These are phyloP conservation scores for Mallotus villosus DNA, from an alignment of 2,797 vertebrate species.

Conservation along the genomic window DNA sequence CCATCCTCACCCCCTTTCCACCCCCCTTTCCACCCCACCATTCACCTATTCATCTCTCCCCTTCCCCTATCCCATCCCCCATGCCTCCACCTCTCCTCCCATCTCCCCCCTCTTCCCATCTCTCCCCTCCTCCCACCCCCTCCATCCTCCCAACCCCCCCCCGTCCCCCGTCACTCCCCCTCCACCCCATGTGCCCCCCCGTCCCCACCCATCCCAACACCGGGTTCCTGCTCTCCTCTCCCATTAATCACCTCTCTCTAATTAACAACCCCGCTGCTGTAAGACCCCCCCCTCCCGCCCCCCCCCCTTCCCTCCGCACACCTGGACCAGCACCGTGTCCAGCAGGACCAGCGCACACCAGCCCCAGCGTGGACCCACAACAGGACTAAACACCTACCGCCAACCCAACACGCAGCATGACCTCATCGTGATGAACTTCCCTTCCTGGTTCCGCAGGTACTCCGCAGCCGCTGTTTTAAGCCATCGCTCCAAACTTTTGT, in stretches of 20 bases:
- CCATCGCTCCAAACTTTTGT: no score
- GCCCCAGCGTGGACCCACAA: slow-evolving; percentile 35
- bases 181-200: slow-evolving; percentile 46
- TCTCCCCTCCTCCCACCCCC: slow-evolving; percentile 20
- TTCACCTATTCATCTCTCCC: no score
- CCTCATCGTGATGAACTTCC: not conserved
- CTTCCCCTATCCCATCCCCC: no score
- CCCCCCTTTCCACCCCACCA: no score
- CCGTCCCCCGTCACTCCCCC: slow-evolving; percentile 47
- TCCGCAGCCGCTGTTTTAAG: no score
- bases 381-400: not conserved
- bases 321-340: slow-evolving; percentile 80
- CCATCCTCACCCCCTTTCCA: no score
- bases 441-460: no score
- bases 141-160: slow-evolving; percentile 20
- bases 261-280: slow-evolving; percentile 93
- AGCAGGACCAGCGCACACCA: slow-evolving; percentile 57
- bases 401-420: not conserved
- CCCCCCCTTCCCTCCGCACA: slow-evolving; percentile 75
- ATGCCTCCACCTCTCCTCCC: not conserved
- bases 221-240: slow-evolving; percentile 58
- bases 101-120: not conserved
- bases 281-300: slow-evolving; percentile 58
- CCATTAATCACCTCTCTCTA: slow-evolving; percentile 98
- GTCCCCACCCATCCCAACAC: slow-evolving; percentile 51